These are phyloP conservation scores for Muntiacus muntjak DNA, from an alignment of 2,113 vertebrate species.

Conservation along the genomic window DNA sequence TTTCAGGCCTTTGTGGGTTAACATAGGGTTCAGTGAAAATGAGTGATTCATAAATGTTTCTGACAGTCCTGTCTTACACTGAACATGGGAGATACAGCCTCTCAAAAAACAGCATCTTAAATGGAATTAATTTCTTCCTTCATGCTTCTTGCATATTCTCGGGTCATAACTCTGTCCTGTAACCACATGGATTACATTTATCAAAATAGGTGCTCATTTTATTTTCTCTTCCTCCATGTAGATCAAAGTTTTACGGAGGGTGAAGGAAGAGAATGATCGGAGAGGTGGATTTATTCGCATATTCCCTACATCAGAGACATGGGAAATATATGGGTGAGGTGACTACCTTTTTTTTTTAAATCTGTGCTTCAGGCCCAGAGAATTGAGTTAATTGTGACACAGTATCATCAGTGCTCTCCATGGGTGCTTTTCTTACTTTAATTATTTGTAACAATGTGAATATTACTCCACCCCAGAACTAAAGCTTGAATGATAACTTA, in stretches of 20 bases:
- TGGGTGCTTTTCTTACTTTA: neutral
- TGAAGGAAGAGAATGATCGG: slow-evolving; percentile 92
- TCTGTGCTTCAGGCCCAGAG: neutral
- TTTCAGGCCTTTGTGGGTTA: neutral
- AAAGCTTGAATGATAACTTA: neutral
- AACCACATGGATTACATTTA: neutral
- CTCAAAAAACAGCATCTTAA: neutral
- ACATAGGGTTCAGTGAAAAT: neutral
- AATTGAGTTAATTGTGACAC: neutral
- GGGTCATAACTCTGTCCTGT: neutral
- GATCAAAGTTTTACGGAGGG: slow-evolving; percentile 91
- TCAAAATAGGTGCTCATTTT: neutral
- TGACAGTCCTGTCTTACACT: neutral
- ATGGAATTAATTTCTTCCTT: neutral
- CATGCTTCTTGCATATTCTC: neutral
- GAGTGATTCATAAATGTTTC: neutral
- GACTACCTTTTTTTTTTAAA: slow-evolving; percentile 43
- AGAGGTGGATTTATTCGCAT: slow-evolving; percentile 95
- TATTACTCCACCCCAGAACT: neutral
- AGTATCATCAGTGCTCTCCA: neutral
- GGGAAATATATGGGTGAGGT: slow-evolving; percentile 93
- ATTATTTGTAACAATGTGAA: neutral
- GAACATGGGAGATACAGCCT: neutral
- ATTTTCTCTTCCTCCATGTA: slow-evolving; percentile 62
- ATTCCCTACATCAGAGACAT: slow-evolving; percentile 93